A percentile compares a stretch with the other conserved stretches of the same genome.
phyloP scores from a whole-genome alignment of 2,888 invertebrate species.

The Seladonia tumulorum region DNA sequence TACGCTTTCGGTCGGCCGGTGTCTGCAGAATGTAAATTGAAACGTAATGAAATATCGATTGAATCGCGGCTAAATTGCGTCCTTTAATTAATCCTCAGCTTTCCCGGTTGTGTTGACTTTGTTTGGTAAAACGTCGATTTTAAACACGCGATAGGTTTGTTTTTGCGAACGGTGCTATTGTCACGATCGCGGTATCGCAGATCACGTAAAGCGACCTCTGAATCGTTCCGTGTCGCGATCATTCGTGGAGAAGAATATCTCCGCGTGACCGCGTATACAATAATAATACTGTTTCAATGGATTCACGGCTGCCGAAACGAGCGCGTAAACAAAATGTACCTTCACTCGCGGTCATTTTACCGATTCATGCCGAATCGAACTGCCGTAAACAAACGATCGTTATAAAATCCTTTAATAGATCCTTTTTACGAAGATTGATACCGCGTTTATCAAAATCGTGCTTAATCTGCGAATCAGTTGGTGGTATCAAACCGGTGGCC shows the following conservation, averaged over 20 bases:
- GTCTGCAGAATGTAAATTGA: conserved; percentile 3
- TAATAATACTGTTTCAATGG: conserved; percentile 24
- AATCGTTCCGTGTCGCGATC: conserved; percentile 33
- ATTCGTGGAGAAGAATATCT: conserved; percentile 36
- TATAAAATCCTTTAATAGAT: conserved; percentile 10
- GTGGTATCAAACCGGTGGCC: neutral
- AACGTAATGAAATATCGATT: conserved; percentile 17
- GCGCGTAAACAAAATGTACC: conserved; percentile 37
- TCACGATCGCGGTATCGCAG: conserved; percentile 21
- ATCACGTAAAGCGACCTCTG: conserved; percentile 39
- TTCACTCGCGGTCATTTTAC: neutral
- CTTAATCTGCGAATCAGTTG: neutral
- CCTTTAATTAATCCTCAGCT: neutral
- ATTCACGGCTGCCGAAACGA: conserved; percentile 21
- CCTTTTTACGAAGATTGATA: neutral
- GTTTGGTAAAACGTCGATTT: conserved; percentile 1
- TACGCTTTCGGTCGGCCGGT: neutral
- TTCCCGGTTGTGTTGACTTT: neutral
- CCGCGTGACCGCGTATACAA: conserved; percentile 21
- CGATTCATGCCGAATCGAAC: neutral
- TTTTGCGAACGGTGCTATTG: conserved; percentile 21
- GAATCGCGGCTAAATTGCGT: neutral
- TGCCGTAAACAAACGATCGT: neutral
- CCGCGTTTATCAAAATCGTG: too few species aligned
- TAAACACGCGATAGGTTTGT: neutral